phyloP scores from a whole-genome alignment of 2,797 vertebrate genomes.

The Muscicapa comitata region DNA sequence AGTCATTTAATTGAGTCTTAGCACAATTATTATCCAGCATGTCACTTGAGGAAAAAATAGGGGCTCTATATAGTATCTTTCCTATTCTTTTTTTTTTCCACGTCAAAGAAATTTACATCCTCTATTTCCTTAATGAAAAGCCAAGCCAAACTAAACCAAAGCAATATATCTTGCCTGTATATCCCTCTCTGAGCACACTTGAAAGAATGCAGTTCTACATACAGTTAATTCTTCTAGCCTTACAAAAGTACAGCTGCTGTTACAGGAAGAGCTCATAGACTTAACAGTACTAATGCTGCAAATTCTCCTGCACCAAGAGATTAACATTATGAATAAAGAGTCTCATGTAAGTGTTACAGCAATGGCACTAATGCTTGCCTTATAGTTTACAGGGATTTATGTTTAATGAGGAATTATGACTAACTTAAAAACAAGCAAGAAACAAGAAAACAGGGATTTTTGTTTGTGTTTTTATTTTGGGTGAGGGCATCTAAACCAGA shows the following conservation, averaged over 20 bases:
- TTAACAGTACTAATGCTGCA: neutral
- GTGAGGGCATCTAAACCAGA: neutral
- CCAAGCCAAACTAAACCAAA: neutral
- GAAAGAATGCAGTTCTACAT: neutral
- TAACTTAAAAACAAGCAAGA: neutral
- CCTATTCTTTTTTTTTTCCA: neutral
- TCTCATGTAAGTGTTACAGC: neutral
- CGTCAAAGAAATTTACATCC: neutral
- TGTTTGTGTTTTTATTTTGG: neutral
- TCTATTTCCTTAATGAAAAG: neutral
- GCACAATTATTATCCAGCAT: neutral
- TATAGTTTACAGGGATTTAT: neutral
- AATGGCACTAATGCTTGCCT: neutral
- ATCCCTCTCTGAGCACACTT: neutral
- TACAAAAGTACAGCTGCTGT: neutral
- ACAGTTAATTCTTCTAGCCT: neutral
- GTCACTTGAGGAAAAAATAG: neutral
- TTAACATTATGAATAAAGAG: neutral
- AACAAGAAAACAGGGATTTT: neutral
- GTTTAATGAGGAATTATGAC: neutral
- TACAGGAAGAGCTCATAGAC: constrained; percentile 22
- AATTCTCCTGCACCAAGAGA: neutral
- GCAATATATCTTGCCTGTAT: neutral
- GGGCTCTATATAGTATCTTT: neutral
- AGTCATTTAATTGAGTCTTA: neutral